Percentiles rank a stretch among this genome's conserved stretches.
Conservation (phyloP, 2,888 invertebrate genomes). For the Stenchaetothrips biformis region DNA sequence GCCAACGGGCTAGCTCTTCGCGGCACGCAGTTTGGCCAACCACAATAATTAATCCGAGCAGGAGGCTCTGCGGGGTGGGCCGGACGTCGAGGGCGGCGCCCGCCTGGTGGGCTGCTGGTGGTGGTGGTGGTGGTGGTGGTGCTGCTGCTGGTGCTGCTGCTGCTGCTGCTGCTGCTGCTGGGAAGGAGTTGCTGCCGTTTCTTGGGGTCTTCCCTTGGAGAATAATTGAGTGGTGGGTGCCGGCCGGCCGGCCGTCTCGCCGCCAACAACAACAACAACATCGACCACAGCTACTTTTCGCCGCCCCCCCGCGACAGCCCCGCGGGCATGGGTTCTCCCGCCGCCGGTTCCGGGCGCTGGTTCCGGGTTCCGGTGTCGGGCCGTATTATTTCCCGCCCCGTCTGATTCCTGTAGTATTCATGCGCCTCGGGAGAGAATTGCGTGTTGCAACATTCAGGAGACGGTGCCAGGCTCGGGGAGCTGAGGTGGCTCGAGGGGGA, state of each 20-base stretch:
- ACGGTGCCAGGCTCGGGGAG: background rate
- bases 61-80: background rate
- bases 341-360: background rate
- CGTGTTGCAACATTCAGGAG: slow-evolving; percentile 14
- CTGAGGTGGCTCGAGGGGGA: background rate
- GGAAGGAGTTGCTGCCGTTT: no score
- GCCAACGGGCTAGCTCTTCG: background rate
- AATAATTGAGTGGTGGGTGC: no score
- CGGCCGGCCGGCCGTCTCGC: no score
- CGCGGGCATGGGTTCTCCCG: background rate
- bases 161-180: background rate
- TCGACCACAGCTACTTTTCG: background rate
- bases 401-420: slow-evolving; percentile 19
- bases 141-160: background rate
- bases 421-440: background rate
- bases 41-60: slow-evolving; percentile 12
- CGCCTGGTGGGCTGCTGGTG: background rate
- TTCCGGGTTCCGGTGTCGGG: background rate
- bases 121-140: background rate
- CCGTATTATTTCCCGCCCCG: slow-evolving; percentile 12
- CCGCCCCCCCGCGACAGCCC: background rate
- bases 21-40: slow-evolving; percentile 8
- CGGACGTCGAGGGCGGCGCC: no score
- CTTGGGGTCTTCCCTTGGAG: no score
- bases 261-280: background rate